Percentiles rank a stretch among this genome's conserved stretches.
These are phyloP conservation scores for Brachyalestes nurse DNA, from an alignment of 2,797 vertebrate genomes.

Conservation along the genomic window DNA sequence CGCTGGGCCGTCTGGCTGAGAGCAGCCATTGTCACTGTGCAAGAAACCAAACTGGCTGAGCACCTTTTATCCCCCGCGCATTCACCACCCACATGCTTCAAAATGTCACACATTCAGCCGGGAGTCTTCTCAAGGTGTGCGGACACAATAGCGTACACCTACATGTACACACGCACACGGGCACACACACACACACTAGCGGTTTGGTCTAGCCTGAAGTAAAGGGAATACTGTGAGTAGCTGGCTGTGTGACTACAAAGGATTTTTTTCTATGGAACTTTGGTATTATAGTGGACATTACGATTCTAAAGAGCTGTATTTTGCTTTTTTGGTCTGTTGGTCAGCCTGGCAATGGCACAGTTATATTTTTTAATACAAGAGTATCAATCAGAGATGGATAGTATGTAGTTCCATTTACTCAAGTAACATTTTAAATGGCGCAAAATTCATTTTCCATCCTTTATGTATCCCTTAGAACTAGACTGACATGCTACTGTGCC, in stretches of 20 bases:
- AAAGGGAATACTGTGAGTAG: neutral
- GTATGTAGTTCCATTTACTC: too few relatives aligned
- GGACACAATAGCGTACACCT: conserved; percentile 26
- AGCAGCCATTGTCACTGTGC: conserved; percentile 25
- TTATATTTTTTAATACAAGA: neutral
- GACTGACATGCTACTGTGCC: too few relatives aligned
- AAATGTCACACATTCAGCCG: conserved; percentile 49
- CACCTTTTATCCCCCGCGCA: conserved; percentile 30
- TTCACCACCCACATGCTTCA: conserved; percentile 14
- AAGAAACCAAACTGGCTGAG: conserved; percentile 28
- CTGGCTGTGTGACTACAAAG: neutral
- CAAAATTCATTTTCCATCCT: too few relatives aligned
- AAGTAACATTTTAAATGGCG: too few relatives aligned
- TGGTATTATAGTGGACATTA: neutral
- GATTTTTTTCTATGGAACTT: neutral
- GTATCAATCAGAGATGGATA: neutral
- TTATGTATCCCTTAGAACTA: too few relatives aligned
- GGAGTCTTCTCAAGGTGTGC: conserved; percentile 37
- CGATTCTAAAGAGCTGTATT: neutral
- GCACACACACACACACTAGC: conserved; percentile 2
- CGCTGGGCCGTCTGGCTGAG: conserved; percentile 11
- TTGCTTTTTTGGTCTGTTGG: neutral
- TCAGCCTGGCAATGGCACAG: neutral
- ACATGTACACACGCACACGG: neutral
- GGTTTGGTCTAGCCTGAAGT: neutral